phyloP scores from a whole-genome alignment of 2,113 vertebrate genomes.

The Carlito syrichta region DNA sequence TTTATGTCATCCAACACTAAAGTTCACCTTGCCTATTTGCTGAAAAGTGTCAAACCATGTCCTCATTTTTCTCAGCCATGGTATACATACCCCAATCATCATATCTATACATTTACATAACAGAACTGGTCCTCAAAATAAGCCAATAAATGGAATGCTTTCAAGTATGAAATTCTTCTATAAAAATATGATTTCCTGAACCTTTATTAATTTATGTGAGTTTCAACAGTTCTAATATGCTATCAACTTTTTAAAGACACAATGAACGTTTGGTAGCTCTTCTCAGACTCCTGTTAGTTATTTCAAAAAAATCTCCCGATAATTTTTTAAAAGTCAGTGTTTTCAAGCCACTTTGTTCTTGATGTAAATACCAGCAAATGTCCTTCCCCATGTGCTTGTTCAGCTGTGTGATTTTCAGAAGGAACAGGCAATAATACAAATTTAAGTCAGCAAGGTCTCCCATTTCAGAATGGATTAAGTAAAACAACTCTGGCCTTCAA shows the following conservation, averaged over 20 bases:
- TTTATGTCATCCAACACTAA: neutral
- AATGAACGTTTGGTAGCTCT: neutral
- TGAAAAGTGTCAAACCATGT: neutral
- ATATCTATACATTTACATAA: neutral
- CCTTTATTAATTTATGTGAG: neutral
- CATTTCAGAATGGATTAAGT: neutral
- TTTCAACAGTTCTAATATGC: neutral
- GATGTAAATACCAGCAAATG: neutral
- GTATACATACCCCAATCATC: neutral
- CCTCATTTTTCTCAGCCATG: neutral
- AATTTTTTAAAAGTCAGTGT: neutral
- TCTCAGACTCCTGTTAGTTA: neutral
- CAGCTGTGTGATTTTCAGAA: neutral
- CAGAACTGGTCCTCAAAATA: neutral
- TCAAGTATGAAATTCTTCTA: neutral
- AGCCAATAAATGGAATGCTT: neutral
- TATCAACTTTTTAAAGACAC: neutral
- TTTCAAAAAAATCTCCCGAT: neutral
- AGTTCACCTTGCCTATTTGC: too few relatives aligned
- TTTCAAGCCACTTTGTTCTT: constrained; percentile 29
- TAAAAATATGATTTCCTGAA: neutral
- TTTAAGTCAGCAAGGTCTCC: neutral
- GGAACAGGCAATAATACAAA: neutral
- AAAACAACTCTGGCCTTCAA: neutral
- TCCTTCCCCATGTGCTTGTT: neutral